A percentile compares a stretch with the other conserved stretches of the same genome.
Conservation (phyloP, 2,797 vertebrate species). For the Salmo trutta region DNA sequence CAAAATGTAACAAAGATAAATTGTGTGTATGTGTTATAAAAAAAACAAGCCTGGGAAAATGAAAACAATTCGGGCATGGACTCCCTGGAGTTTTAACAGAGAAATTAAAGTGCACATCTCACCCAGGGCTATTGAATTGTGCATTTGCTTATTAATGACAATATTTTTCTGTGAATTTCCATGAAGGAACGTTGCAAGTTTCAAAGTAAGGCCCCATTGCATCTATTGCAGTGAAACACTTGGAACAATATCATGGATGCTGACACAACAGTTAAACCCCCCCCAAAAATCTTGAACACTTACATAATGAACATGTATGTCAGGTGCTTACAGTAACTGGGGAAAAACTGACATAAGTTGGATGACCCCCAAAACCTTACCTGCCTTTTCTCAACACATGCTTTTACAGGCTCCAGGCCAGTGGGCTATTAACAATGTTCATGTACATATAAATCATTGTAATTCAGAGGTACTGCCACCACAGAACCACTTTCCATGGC, state of each 20-base stretch:
- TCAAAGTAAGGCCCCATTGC: neutral
- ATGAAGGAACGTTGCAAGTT: neutral
- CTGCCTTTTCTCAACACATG: neutral
- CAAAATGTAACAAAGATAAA: neutral
- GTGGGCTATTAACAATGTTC: neutral
- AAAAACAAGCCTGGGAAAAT: conserved; percentile 43
- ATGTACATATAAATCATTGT: too few species aligned
- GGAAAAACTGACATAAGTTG: neutral
- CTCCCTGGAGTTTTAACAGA: conserved; percentile 30
- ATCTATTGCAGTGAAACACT: neutral
- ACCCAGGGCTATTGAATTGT: conserved; percentile 21
- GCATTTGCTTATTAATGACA: conserved; percentile 22
- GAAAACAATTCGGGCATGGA: conserved; percentile 38
- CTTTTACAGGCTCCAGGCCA: neutral
- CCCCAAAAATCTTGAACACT: neutral
- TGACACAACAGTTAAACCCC: neutral
- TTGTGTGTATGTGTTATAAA: conserved; percentile 18
- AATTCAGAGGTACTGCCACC: too few species aligned
- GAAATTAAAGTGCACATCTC: conserved; percentile 31
- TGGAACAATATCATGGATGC: neutral
- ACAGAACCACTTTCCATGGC: too few species aligned
- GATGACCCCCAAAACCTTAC: neutral
- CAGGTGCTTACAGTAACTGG: neutral
- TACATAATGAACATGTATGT: conserved; percentile 1
- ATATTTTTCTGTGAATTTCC: conserved; percentile 23